phyloP scores from a whole-genome alignment of 64 coral and sea anemone species.

The Pocillopora verrucosa region DNA sequence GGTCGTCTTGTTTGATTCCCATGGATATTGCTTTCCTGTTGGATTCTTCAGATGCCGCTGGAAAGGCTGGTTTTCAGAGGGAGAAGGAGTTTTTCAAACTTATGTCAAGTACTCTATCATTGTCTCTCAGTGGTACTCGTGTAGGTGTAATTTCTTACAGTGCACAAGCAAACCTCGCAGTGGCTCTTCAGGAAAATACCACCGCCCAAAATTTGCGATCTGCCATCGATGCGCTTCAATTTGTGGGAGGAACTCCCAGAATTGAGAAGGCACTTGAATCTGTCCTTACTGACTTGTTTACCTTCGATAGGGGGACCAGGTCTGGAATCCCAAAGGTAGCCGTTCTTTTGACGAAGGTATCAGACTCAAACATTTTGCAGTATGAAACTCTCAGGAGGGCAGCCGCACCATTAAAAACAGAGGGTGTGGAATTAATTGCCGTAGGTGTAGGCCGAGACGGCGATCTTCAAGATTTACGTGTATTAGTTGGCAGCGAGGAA shows the following conservation, averaged over 20 bases:
- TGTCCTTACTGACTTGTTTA: conserved; percentile 10
- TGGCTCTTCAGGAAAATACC: conserved; percentile 5
- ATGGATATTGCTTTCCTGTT: conserved; percentile 50
- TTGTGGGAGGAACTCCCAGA: conserved; percentile 8
- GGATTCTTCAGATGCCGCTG: conserved; percentile 30
- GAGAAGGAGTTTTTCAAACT: conserved; percentile 17
- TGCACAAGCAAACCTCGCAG: not conserved
- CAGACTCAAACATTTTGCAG: not conserved
- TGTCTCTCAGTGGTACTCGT: not conserved
- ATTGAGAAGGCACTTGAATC: conserved; percentile 34
- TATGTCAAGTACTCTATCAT: not conserved
- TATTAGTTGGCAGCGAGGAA: conserved; percentile 63
- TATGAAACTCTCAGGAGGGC: conserved; percentile 39
- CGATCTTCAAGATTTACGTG: conserved; percentile 52
- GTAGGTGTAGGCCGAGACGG: conserved; percentile 62
- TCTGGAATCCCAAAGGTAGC: conserved; percentile 28
- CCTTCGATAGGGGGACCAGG: not conserved
- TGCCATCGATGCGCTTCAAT: not conserved
- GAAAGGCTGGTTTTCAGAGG: not conserved
- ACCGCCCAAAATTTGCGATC: not conserved
- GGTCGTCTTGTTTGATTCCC: conserved; percentile 20
- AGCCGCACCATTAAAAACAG: conserved; percentile 31
- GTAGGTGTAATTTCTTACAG: conserved; percentile 39
- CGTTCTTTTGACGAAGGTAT: conserved; percentile 32
- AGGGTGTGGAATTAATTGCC: conserved; percentile 62